Evolutionary conservation across 2,113 vertebrate genomes (phyloP), one percentile per base, ranked within the genome.

Genomic region (Tetraodon nigroviridis): DNA sequence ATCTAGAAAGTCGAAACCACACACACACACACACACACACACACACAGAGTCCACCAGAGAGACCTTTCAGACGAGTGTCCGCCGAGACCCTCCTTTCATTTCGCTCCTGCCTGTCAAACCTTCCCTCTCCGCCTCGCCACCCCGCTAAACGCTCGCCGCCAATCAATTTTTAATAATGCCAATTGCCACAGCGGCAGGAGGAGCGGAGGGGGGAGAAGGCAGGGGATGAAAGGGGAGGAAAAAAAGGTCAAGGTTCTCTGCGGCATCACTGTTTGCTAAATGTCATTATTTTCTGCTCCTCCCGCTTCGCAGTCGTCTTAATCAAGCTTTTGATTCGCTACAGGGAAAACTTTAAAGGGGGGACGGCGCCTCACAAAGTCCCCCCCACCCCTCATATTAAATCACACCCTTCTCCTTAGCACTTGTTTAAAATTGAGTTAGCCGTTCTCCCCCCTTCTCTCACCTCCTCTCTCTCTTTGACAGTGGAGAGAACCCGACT

Each of bases 121-220:
- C 76, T 82, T 83, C 73, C 82, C 76, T 86, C 78, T 73, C 79
- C 71, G 74, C 84, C 80, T 77, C 84, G 52, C 69, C 86, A 86
- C 76, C 73, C 84, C 69, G 78, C 82, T 85, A 84, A 89, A 86
- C 62, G 79, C 82, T 87, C 75, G 73, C 78, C 76, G 75, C 85
- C 86, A 91, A 90, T 90, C 88, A 89, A 89, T 90, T 88, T 90
- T 91, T 90, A 89, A 91, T 90, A 90, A 90, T 88, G 88, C 87
- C 90, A 90, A 89, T 91, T 76, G 87, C 85, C 62, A 80, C 63
- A 55, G 75, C 78, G 86, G 81, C 80, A 81, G 81, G 76, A 82
- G 84, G 55, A 58, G 51, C 15, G 50, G 19, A 24, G 21, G 24
- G 41, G 8, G 6, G 6, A 56, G 27, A 2, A 42, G 10, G 15